Base-by-base conservation (phyloP, 1,140 invertebrate species). In the Homarus americanus region DNA sequence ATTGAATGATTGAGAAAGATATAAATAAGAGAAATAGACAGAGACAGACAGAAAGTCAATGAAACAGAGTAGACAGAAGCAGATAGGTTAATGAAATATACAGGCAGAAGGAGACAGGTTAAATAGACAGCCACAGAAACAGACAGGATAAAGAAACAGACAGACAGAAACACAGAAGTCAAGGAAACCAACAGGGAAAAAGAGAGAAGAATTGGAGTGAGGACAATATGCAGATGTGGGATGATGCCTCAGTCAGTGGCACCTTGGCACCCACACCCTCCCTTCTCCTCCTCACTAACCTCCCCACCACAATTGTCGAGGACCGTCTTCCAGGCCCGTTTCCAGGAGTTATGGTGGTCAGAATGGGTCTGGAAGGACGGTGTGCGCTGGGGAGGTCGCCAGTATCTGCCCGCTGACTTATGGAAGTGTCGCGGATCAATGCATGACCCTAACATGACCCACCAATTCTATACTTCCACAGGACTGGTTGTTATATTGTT, bases 321-420 rank as follows among this genome's bases (percentile, higher is more conserved):
- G 63, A 69, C 63, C 63, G 32, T 69, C 63, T 69, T 69, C 63
- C 63, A 28, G 63, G 63, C 28, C 58, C 63, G 32, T 69, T 69
- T 69, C 63, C 63, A 32, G 63, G 63, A 69, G 63, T 69, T 69
- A 69, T 32, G 63, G 63, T 32, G n/a, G 63, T 32, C 63, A 69
- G 63, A 69, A 69, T 32, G 63, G 63, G 63, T 9, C 63, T 69
- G 63, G 63, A 69, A 32, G 63, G 63, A 24, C 5, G 63, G 63
- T 69, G 63, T 69, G 63, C 32, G 63, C 32, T 24, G 63, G n/a
- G n/a, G 9, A 24, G n/a, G 63, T 69, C 63, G 63, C 5, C 5
- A 49, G 15, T 49, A 49, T 49, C 44, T 15, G 15, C 44, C 44
- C 44, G 44, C 44, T 69, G 28, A 24, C n/a, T 24, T 24, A 24